Base-by-base conservation (phyloP, 1,140 invertebrate species). In the Rhopalosiphum padi region DNA sequence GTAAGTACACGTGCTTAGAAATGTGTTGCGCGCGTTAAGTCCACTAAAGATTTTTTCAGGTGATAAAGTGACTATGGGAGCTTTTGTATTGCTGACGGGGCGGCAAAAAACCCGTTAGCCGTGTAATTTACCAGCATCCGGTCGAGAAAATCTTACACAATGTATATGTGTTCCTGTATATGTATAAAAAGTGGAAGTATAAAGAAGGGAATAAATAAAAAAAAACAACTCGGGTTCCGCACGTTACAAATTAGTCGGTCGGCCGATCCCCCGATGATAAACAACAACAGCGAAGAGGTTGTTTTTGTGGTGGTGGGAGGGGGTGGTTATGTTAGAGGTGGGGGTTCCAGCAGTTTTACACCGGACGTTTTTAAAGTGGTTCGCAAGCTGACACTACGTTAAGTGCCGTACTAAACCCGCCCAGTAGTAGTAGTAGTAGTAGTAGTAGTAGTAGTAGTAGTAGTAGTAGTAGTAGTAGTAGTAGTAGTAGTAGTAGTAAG, bases 61-160 rank as follows among this genome's bases (percentile, higher is more conserved):
- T 46, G 91, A 92, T 83, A 92, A 92, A 92, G n/a, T 37, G 30
- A 46, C 90, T 91, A 88, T 88, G 41, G 55, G 11, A 92, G 91
- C 68, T 92, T 92, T 92, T 92, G 91, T 92, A 82, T 83, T 82
- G 91, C 91, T 92, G 68, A 92, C 91, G 91, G n/a, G 68, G 91
- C 77, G 68, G 77, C 77, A 51, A 91, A 48, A 91, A 51, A 91
- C 35, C 85, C 86, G 86, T 88, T 43, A 77, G 37, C 91, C 9
- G 46, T 92, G 91, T 92, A 92, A 92, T 92, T 92, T 92, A 92
- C 77, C 30, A 92, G n/a, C 60, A 48, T 92, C 91, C 91, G 91
- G 91, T 83, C 77, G 46, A 51, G 91, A 92, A 92, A 92, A 92
- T 83, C 68, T n/a, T 92, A 85, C 77, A 92, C 91, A 9, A 83